Conservation (phyloP, 2,888 invertebrate species). For the Stenodema calcarata region DNA sequence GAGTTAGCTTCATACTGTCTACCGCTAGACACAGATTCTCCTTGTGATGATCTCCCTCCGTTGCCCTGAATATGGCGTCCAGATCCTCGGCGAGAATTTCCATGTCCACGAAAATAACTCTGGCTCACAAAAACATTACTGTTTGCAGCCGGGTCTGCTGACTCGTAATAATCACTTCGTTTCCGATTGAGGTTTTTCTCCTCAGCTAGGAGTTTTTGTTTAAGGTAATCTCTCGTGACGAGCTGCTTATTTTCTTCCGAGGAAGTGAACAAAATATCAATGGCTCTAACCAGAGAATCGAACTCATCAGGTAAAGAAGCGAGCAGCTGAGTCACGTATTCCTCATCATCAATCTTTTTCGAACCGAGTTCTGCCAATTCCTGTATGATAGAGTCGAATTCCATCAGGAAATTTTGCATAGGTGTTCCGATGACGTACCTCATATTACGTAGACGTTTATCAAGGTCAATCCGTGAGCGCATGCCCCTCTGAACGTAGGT, state of each 20-base stretch:
- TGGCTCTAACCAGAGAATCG: neutral
- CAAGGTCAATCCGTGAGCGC: neutral
- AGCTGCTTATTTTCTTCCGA: neutral
- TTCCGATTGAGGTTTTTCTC: neutral
- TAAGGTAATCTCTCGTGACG: neutral
- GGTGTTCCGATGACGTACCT: too few species aligned
- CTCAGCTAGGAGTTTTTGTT: neutral
- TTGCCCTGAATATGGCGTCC: neutral
- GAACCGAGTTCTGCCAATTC: too few species aligned
- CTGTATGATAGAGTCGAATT: too few species aligned
- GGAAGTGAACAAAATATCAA: neutral
- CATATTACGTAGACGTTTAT: neutral
- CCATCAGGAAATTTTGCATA: too few species aligned
- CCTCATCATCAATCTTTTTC: too few species aligned
- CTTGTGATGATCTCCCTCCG: neutral
- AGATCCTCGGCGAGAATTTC: neutral
- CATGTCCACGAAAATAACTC: neutral
- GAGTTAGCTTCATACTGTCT: neutral
- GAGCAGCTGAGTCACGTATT: too few species aligned
- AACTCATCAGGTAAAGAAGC: too few species aligned
- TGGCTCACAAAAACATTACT: neutral
- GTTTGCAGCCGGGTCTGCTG: neutral
- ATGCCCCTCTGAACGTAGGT: conserved; percentile 8
- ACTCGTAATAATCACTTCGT: neutral
- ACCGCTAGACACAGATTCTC: neutral